Evolutionary conservation across 2,113 vertebrate genomes (phyloP).

Genomic region (Leucopsar rothschildi): DNA sequence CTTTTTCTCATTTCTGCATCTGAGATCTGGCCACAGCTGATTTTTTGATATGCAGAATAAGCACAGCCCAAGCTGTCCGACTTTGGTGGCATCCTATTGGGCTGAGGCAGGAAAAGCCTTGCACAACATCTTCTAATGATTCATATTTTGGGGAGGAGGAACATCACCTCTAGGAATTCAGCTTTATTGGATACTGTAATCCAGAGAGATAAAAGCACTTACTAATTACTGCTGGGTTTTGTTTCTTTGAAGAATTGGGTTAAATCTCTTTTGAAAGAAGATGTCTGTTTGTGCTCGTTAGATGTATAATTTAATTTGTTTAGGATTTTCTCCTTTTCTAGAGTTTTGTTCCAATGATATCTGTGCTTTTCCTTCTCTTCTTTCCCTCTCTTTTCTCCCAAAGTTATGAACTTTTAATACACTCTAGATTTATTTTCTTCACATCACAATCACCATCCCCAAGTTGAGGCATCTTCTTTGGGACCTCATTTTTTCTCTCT

Average conservation of each 20-base stretch:
- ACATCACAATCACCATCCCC: not conserved
- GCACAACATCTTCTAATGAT: not conserved
- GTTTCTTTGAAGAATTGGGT: slow-evolving; percentile 64
- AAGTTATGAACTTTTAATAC: not conserved
- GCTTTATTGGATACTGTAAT: slow-evolving; percentile 24
- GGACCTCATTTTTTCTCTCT: not conserved
- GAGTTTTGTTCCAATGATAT: not conserved
- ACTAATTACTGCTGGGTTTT: slow-evolving; percentile 61
- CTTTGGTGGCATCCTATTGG: not conserved
- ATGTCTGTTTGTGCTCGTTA: slow-evolving; percentile 32
- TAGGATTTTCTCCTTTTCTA: not conserved
- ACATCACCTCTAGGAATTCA: slow-evolving; percentile 59
- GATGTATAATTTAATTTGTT: slow-evolving; percentile 67
- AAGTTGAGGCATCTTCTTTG: not conserved
- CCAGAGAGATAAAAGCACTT: slow-evolving; percentile 55
- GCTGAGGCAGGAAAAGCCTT: not conserved
- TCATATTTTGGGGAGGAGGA: slow-evolving; percentile 4
- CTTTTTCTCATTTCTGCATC: not conserved
- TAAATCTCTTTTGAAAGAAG: slow-evolving; percentile 49
- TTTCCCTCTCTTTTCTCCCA: not conserved
- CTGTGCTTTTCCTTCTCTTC: not conserved
- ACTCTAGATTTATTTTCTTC: not conserved
- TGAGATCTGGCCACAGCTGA: not conserved
- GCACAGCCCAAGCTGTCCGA: not conserved
- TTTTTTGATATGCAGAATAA: not conserved